Conservation (phyloP, 2,113 vertebrate genomes). For the Heterotis niloticus region DNA sequence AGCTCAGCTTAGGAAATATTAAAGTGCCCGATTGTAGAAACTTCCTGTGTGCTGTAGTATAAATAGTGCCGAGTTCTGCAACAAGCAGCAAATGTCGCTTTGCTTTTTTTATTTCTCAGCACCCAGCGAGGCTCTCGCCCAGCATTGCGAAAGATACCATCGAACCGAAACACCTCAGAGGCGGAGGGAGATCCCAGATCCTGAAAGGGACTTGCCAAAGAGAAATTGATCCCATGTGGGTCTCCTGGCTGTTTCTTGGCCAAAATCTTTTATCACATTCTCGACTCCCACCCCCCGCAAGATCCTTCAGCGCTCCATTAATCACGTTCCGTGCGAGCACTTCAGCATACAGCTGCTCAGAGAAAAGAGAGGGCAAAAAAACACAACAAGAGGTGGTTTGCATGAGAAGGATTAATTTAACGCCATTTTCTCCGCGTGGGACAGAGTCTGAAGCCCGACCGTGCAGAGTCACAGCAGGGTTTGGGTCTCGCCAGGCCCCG, state of each 20-base stretch:
- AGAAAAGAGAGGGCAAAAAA: background rate
- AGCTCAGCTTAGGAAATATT: background rate
- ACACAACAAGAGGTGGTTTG: constrained; percentile 16
- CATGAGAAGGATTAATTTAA: constrained; percentile 30
- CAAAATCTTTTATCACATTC: constrained; percentile 20
- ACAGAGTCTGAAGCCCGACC: constrained; percentile 31
- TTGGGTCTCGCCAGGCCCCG: constrained; percentile 30
- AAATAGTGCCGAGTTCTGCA: background rate
- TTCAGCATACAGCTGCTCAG: constrained; percentile 23
- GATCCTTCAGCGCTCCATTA: constrained; percentile 17
- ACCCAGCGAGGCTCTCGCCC: constrained; percentile 1
- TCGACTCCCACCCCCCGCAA: background rate
- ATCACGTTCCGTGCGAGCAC: background rate
- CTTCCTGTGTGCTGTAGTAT: background rate
- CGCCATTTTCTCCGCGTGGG: background rate
- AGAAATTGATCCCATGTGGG: constrained; percentile 29
- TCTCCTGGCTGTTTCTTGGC: background rate
- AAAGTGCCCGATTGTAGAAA: background rate
- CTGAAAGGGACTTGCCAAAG: constrained; percentile 3
- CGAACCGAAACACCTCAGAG: constrained; percentile 12
- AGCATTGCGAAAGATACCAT: constrained; percentile 19
- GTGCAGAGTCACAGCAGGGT: constrained; percentile 35
- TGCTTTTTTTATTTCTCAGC: constrained; percentile 11
- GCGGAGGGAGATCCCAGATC: background rate
- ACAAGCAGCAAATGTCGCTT: background rate